Evolutionary conservation across 2,113 vertebrate species (phyloP).

Genomic region (Eolophus roseicapilla): DNA sequence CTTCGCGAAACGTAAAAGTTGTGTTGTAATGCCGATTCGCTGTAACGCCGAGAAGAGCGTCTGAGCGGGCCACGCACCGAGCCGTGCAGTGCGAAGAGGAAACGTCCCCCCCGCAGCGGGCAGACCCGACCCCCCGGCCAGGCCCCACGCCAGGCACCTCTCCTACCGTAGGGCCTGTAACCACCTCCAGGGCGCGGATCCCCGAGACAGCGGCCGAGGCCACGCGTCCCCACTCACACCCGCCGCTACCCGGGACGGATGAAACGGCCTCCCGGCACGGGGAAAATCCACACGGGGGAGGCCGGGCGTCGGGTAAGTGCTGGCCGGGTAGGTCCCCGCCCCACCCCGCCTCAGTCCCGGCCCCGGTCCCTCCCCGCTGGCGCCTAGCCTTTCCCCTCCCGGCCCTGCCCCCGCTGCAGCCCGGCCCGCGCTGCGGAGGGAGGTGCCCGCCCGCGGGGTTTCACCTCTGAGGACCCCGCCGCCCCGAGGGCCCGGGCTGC

Average conservation of each 20-base stretch:
- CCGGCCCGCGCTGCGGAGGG: too few species aligned
- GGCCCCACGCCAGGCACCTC: background rate
- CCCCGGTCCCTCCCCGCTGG: too few species aligned
- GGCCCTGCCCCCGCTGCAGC: background rate
- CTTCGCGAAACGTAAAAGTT: background rate
- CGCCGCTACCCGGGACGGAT: accelerated
- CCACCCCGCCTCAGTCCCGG: too few species aligned
- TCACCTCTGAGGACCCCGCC: background rate
- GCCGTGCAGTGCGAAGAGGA: background rate
- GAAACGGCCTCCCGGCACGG: background rate
- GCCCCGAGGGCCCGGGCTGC: background rate
- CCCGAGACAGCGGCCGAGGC: background rate
- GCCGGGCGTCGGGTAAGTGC: too few species aligned
- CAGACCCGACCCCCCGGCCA: background rate
- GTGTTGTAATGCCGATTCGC: accelerated
- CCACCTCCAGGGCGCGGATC: background rate
- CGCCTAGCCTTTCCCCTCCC: too few species aligned
- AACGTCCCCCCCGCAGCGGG: background rate
- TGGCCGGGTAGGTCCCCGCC: background rate
- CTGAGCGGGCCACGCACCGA: background rate
- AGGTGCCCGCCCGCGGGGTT: background rate
- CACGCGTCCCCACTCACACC: too few species aligned
- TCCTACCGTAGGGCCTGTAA: background rate
- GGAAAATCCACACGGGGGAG: accelerated
- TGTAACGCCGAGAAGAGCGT: background rate